Evolutionary conservation across 2,888 invertebrate genomes (phyloP).

Genomic region (Dendrolimus houi): DNA sequence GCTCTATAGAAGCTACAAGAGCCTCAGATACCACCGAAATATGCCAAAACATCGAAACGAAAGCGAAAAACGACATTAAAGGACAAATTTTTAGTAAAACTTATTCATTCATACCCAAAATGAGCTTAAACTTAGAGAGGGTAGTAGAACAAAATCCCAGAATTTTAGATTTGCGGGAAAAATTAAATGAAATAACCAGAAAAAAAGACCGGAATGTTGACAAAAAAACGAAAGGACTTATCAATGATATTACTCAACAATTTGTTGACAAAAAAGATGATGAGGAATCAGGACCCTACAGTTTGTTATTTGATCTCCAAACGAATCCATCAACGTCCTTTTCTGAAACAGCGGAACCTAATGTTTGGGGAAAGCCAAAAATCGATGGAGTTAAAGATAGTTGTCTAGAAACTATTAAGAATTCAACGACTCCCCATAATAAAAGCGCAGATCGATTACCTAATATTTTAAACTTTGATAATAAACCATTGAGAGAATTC

Average conservation of each 20-base stretch:
- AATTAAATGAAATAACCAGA: conserved; percentile 62
- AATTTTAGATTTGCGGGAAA: conserved; percentile 64
- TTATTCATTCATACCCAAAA: conserved; percentile 62
- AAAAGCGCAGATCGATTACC: conserved; percentile 55
- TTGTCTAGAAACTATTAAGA: conserved; percentile 29
- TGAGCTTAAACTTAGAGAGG: conserved; percentile 59
- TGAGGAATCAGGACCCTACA: conserved; percentile 77
- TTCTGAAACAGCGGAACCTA: conserved; percentile 28
- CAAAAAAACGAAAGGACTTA: conserved; percentile 56
- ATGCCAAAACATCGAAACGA: conserved; percentile 28
- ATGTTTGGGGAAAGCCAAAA: conserved; percentile 37
- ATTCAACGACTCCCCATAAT: conserved; percentile 30
- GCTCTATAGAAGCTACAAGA: conserved; percentile 33
- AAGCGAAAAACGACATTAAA: conserved; percentile 40
- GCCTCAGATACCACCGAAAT: conserved; percentile 29
- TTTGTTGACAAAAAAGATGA: conserved; percentile 60
- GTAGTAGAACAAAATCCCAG: conserved; percentile 61
- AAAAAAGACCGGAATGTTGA: conserved; percentile 60
- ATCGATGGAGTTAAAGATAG: conserved; percentile 25
- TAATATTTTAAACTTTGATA: conserved; percentile 64
- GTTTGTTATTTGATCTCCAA: conserved; percentile 74
- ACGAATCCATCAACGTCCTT: conserved; percentile 50
- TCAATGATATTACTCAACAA: conserved; percentile 61
- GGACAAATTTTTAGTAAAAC: conserved; percentile 50
- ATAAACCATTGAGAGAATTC: conserved; percentile 64